These are phyloP conservation scores for Lamellibrachia columna DNA, from an alignment of 2,888 invertebrate genomes.

Conservation along the genomic window DNA sequence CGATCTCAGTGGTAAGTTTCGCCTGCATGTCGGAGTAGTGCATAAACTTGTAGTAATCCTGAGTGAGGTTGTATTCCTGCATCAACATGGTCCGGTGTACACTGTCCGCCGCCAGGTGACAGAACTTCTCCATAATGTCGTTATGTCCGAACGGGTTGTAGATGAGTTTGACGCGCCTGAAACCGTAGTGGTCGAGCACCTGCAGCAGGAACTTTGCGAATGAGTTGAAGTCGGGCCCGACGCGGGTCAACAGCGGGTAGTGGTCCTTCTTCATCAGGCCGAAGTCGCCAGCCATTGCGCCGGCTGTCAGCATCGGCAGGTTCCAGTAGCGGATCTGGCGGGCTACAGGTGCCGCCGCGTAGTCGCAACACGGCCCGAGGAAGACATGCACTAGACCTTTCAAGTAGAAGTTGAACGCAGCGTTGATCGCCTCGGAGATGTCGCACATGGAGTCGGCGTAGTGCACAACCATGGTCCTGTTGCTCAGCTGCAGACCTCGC, in stretches of 20 bases:
- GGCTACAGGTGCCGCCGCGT: slow-evolving; percentile 88
- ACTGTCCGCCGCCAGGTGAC: slow-evolving; percentile 80
- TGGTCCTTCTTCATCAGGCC: slow-evolving; percentile 35
- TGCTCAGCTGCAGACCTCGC: not conserved
- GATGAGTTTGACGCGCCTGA: slow-evolving; percentile 78
- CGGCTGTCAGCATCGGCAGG: slow-evolving; percentile 82
- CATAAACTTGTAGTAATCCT: slow-evolving; percentile 44
- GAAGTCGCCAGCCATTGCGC: slow-evolving; percentile 57
- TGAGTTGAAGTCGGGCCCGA: slow-evolving; percentile 25
- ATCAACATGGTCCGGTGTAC: slow-evolving; percentile 71
- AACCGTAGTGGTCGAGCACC: slow-evolving; percentile 64
- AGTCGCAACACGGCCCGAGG: slow-evolving; percentile 61
- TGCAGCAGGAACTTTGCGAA: slow-evolving; percentile 25
- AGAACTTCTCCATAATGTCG: slow-evolving; percentile 75
- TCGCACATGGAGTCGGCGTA: slow-evolving; percentile 54
- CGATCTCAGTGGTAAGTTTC: not conserved
- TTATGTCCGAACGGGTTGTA: slow-evolving; percentile 81
- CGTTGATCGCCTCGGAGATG: slow-evolving; percentile 45
- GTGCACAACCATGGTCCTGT: slow-evolving; percentile 29
- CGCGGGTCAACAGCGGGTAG: slow-evolving; percentile 33
- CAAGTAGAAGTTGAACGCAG: slow-evolving; percentile 54
- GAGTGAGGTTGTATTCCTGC: slow-evolving; percentile 37
- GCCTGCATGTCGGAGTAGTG: slow-evolving; percentile 27
- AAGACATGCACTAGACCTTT: slow-evolving; percentile 50
- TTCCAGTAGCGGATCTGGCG: slow-evolving; percentile 86